Evolutionary conservation across 2,797 vertebrate genomes (phyloP), one percentile per base, ranked within the genome.

Genomic region (Poeciliopsis paucimaculata): DNA sequence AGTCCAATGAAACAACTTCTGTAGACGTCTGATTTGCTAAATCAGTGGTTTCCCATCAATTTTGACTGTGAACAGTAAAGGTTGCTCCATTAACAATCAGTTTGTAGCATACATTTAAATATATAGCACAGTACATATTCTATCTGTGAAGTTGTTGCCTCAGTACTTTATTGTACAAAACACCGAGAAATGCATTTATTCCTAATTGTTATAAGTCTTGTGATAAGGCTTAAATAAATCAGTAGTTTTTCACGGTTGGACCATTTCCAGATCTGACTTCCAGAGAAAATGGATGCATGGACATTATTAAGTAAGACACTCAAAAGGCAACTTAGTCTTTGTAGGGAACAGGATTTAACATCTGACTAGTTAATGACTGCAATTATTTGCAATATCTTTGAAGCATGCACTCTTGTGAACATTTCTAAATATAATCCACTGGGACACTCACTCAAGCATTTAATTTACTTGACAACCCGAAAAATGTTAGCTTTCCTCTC

Each of bases 401-500:
- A 57, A n/a, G 26, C 31, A 36, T 8, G 7, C 13, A 3, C n/a
- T 8, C 5, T 64, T 62, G 15, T 34, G n/a, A 34, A 16, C 57
- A 62, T 62, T 28, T 62, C 28, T 16, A 34, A 62, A 62, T 34
- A 5, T 34, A 62, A 62, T 62, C 57, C 57, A 62, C 28, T 62
- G 31, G 57, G 15, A 62, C 57, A 18, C 57, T 2, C 55, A 62
- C 28, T 60, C 55, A 62, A 34, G 57, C 57, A 3, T 62, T 62
- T 15, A 62, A 62, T 62, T 62, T 34, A 62, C 57, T 62, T 18
- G 57, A 34, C 1, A 45, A 73, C 55, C 43, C 39, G 7, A 51
- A 71, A 71, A 26, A 73, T n/a, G 49, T 71, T 20, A 16, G 47
- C 20, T 55, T 55, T 76, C 28, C 43, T 72, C 74, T 76, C 36